Conservation (phyloP, 2,797 vertebrate species). For the Remorina albescens region DNA sequence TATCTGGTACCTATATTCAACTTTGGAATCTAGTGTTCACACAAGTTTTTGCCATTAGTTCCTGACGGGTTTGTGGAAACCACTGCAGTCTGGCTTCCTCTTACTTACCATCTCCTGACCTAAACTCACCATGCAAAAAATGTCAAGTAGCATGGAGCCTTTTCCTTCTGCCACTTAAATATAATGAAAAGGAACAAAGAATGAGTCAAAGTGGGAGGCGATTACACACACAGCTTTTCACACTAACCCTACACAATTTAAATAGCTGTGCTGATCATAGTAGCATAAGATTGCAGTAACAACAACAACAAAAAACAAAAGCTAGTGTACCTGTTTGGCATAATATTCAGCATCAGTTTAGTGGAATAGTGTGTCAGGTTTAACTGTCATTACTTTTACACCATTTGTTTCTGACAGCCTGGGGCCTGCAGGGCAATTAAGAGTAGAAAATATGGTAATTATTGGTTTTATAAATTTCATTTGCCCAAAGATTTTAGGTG, state of each 20-base stretch:
- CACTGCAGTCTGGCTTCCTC: slow-evolving; percentile 26
- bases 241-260: slow-evolving; percentile 50
- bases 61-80: slow-evolving; percentile 24
- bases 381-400: slow-evolving; percentile 24
- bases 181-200: slow-evolving; percentile 22
- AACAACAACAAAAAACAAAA: slow-evolving; percentile 32
- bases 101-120: slow-evolving; percentile 14
- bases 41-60: slow-evolving; percentile 22
- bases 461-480: slow-evolving; percentile 36
- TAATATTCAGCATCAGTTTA: slow-evolving; percentile 13
- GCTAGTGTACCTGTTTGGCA: slow-evolving; percentile 12
- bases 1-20: slow-evolving; percentile 27
- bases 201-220: slow-evolving; percentile 43
- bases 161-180: slow-evolving; percentile 14
- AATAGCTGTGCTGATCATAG: slow-evolving; percentile 43
- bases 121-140: slow-evolving; percentile 30
- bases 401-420: slow-evolving; percentile 2
- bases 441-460: slow-evolving; percentile 14
- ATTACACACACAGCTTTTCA: slow-evolving; percentile 52
- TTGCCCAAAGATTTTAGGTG: slow-evolving; percentile 8
- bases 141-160: slow-evolving; percentile 28
- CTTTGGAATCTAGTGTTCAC: not conserved
- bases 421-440: not conserved
- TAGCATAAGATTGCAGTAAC: slow-evolving; percentile 3
- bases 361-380: slow-evolving; percentile 1